Conservation (phyloP, 2,888 invertebrate genomes). For the Amphipyra berbera region DNA sequence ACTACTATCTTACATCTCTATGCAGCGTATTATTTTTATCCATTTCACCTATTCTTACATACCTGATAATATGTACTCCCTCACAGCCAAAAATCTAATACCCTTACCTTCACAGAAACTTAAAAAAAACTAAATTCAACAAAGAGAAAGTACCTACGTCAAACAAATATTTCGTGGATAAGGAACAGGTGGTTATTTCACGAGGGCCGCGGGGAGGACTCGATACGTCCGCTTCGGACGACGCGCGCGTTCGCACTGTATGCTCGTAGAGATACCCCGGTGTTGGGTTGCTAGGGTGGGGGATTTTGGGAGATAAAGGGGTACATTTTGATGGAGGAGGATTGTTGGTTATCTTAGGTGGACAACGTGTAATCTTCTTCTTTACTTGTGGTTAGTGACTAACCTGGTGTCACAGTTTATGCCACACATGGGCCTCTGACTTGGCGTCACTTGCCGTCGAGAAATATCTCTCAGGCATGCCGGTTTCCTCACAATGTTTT, state of each 20-base stretch:
- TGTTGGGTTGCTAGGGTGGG: slow-evolving; percentile 11
- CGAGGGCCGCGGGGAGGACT: background rate
- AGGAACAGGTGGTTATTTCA: slow-evolving; percentile 33
- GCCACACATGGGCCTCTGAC: too few relatives aligned
- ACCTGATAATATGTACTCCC: background rate
- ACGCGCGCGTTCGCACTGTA: slow-evolving; percentile 16
- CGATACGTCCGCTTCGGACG: slow-evolving; percentile 6
- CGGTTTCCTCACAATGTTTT: too few relatives aligned
- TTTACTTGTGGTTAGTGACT: too few relatives aligned
- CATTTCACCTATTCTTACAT: too few relatives aligned
- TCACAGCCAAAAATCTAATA: background rate
- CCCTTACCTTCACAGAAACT: slow-evolving; percentile 1
- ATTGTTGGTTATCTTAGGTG: background rate
- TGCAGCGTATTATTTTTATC: too few relatives aligned
- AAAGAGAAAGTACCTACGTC: background rate
- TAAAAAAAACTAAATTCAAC: background rate
- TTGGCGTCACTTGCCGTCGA: too few relatives aligned
- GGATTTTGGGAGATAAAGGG: background rate
- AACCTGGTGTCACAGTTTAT: too few relatives aligned
- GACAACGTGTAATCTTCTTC: too few relatives aligned
- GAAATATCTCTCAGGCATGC: too few relatives aligned
- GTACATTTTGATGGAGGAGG: background rate
- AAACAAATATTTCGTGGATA: slow-evolving; percentile 4
- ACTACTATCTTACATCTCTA: too few relatives aligned
- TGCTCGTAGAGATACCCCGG: background rate